These are phyloP conservation scores for Erinaceus europaeus DNA, from an alignment of 2,113 vertebrate species.

Conservation along the genomic window DNA sequence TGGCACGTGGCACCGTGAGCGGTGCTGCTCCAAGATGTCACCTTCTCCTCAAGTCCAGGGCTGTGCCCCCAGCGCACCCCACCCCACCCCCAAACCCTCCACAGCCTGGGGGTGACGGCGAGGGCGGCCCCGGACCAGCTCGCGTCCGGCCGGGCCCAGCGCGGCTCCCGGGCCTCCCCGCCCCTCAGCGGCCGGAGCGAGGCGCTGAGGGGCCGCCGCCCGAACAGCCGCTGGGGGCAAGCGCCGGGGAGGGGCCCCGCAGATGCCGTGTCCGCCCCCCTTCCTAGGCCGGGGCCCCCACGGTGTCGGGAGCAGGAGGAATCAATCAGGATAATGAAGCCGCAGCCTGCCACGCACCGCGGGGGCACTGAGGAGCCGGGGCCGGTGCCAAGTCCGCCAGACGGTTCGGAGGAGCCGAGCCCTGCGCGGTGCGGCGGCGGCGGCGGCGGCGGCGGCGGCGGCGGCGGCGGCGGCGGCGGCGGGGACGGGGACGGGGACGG, in stretches of 20 bases:
- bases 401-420: conserved; percentile 74
- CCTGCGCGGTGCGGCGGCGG: conserved; percentile 23
- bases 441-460: background rate
- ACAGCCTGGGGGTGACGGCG: too few relatives aligned
- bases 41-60: too few relatives aligned
- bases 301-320: conserved; percentile 78
- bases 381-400: conserved; percentile 79
- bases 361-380: conserved; percentile 72
- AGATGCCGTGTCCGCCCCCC: conserved; percentile 59
- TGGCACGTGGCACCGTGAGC: too few relatives aligned
- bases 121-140: background rate
- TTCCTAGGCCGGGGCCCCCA: conserved; percentile 66
- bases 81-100: background rate
- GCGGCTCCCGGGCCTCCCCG: too few relatives aligned
- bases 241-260: conserved; percentile 9
- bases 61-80: background rate
- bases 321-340: conserved; percentile 84
- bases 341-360: conserved; percentile 76
- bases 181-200: background rate
- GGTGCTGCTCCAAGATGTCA: too few relatives aligned
- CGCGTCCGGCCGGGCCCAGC: background rate
- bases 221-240: background rate
- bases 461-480: background rate
- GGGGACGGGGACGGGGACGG: background rate
- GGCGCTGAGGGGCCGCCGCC: background rate